Conservation (phyloP, 2,113 vertebrate genomes). For the Hemichromis elongatus region DNA sequence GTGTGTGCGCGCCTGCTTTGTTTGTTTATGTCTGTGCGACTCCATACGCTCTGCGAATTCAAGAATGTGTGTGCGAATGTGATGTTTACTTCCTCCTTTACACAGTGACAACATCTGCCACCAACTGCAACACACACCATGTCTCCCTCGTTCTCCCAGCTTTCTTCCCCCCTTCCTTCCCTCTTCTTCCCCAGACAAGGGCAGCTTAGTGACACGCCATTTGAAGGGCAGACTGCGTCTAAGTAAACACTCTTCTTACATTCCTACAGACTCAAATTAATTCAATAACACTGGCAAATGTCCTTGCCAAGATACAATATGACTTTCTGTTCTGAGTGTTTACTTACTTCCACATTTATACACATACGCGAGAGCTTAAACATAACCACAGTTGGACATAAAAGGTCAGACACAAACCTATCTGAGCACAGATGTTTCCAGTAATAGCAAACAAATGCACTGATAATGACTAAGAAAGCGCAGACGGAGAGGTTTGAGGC, state of each 20-base stretch:
- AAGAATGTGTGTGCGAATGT: not conserved
- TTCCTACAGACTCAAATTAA: constrained; percentile 46
- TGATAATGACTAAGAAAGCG: constrained; percentile 14
- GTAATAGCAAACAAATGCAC: constrained; percentile 8
- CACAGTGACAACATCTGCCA: constrained; percentile 47
- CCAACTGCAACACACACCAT: constrained; percentile 3
- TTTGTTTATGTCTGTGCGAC: not conserved
- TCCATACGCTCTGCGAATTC: constrained; percentile 7
- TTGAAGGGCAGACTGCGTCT: constrained; percentile 59
- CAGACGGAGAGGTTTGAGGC: not conserved
- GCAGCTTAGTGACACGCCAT: constrained; percentile 32
- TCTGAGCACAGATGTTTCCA: constrained; percentile 22
- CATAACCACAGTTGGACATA: not conserved
- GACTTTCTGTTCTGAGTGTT: constrained; percentile 39
- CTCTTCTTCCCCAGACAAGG: constrained; percentile 22
- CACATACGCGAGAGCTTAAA: not conserved
- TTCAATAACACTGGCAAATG: constrained; percentile 50
- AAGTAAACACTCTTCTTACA: constrained; percentile 21
- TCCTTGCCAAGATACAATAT: constrained; percentile 46
- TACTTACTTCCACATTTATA: not conserved
- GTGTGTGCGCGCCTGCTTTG: not conserved
- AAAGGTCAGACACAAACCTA: not conserved
- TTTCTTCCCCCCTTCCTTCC: not conserved
- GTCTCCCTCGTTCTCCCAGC: not conserved
- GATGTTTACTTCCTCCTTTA: constrained; percentile 28